These are phyloP conservation scores for Sylvilagus bachmani DNA, from an alignment of 2,113 vertebrate genomes.

Conservation along the genomic window DNA sequence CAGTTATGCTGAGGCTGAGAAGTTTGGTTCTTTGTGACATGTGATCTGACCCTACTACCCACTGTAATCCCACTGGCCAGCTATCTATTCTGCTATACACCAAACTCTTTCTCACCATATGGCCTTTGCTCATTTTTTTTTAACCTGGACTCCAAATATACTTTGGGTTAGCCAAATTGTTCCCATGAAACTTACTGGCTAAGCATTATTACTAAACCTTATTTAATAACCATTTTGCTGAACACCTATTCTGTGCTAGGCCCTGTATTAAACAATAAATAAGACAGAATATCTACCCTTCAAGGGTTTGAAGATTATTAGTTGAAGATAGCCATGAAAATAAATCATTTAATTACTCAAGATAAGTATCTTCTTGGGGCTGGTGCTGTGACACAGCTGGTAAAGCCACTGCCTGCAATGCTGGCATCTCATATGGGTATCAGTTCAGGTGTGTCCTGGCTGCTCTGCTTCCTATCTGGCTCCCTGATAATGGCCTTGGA, in stretches of 20 bases:
- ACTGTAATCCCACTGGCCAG: not conserved
- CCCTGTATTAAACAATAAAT: constrained; percentile 11
- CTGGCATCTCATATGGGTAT: no score
- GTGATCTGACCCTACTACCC: not conserved
- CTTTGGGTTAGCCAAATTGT: no score
- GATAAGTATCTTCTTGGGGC: no score
- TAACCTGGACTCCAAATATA: no score
- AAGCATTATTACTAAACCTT: not conserved
- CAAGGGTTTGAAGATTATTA: not conserved
- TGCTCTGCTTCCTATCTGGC: no score
- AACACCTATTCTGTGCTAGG: not conserved
- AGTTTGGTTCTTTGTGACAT: not conserved
- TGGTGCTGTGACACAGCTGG: no score
- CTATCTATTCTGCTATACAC: not conserved
- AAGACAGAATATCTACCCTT: not conserved
- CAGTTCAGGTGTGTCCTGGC: no score
- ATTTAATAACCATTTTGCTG: constrained; percentile 2
- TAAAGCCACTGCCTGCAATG: no score
- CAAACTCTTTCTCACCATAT: not conserved
- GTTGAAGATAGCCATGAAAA: not conserved
- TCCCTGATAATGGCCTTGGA: no score
- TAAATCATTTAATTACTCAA: not conserved
- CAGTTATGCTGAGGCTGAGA: not conserved
- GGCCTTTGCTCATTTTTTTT: not conserved
- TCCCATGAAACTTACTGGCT: no score